Base-by-base conservation (phyloP, 2,113 vertebrate genomes). In the Gobio gobio region DNA sequence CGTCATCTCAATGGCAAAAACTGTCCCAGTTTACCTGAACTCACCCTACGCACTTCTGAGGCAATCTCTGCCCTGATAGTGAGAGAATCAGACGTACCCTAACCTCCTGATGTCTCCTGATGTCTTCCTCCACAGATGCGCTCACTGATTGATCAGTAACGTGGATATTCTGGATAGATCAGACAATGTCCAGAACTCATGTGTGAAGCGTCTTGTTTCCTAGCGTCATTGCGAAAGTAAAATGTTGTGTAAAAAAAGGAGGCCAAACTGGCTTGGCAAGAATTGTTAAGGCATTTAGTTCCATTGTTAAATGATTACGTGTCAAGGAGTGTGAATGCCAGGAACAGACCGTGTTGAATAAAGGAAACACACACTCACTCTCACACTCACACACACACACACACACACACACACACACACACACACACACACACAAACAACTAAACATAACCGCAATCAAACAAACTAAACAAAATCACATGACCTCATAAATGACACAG, bases 201-300 rank as follows among this genome's bases (percentile, higher is more conserved):
- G 33, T n/a, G 54, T 5, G 3, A 74, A 56, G 56, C 9, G 10
- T 56, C 18, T 12, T 12, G 24, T 54, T 59, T 59, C 51, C 54
- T 8, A 14, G 51, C 75, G 59, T 22, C 24, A 58, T n/a, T n/a
- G 33, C 14, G 54, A 36, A 68, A n/a, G 74, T 29, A n/a, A 20
- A 26, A 24, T 20, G 24, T n/a, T 78, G 4, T 54, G 1, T 33
- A 40, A 40, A 4, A 40, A 89, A 92, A 93, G 90, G 90, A 82
- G 64, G 91, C 83, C 59, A 12, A 92, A 94, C 94, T 74, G 86
- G 94, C 74, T 89, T 10, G 26, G 89, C 91, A 33, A 87, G 89
- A 51, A n/a, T 22, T 14, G 14, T 16, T 29, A 59, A 83, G 16
- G 10, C 2, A n/a, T 3, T 1, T 10, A 18, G 26, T 5, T 40